Base-by-base conservation (phyloP, 2,888 invertebrate genomes). In the Drosophila affinis region DNA sequence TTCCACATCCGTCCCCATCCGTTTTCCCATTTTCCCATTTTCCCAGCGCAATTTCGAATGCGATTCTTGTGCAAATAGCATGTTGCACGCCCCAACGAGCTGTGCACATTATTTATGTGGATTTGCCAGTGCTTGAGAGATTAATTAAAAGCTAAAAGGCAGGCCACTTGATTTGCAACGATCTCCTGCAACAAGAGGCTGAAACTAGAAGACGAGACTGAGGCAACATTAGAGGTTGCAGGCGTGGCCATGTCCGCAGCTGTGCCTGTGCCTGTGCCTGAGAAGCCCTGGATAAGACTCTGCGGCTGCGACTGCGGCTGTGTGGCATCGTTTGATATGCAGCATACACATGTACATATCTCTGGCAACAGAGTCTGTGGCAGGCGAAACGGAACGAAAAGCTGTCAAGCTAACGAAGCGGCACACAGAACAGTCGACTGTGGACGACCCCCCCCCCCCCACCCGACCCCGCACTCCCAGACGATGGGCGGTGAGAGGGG, bases 401-500 rank as follows among this genome's bases (percentile, higher is more conserved):
- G 73, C 71, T 82, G 81, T 86, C 76, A 71, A 73, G 47, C 72
- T 86, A 82, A 86, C 84, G 78, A 82, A 83, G 78, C 78, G 52
- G 64, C 64, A 80, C 75, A 70, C 75, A 62, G 72, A 67, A 70
- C 75, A 62, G 75, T 65, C 65, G 71, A 34, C 21, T 18, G 18
- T 18, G 18, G 3, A 32, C 3, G 21, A 2, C 21, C 21, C 21
- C 21, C 21, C 21, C 0, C 34, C 12, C 34, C 12, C 12, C 32
- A 0, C 32, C 9, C 9, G 24, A 24, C 12, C 7, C 7, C 27
- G 34, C 12, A 34, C 34, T 5, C 1, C 5, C 2, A 12, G 32
- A 1, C 10, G 32, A 12, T 32, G 32, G 32, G 57, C 1, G 10
- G 14, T 12, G 6, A n/a, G n/a, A n/a, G 12, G 17, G 12, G 17